Evolutionary conservation across 2,888 invertebrate species (phyloP).

Genomic region (Ganaspis brasiliensis): DNA sequence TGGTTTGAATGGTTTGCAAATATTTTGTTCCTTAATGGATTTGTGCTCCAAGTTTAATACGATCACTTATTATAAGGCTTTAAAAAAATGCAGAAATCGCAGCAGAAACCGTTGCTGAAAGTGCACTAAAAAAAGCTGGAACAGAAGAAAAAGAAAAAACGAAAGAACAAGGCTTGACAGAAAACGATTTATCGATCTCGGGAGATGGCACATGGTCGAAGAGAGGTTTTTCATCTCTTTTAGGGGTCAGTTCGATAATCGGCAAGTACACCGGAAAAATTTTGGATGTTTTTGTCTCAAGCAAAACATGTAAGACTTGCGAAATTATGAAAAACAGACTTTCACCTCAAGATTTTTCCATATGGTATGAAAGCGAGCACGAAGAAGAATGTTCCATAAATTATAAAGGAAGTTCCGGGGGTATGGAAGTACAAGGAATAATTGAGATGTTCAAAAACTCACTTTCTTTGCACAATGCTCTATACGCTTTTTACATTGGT

Average conservation of each 20-base stretch:
- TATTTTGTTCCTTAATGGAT: conserved; percentile 45
- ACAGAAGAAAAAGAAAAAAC: conserved; percentile 53
- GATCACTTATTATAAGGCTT: conserved; percentile 19
- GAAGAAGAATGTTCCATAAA: conserved; percentile 30
- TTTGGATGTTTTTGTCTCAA: conserved; percentile 45
- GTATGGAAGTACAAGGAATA: conserved; percentile 49
- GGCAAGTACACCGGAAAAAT: conserved; percentile 53
- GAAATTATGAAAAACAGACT: not conserved
- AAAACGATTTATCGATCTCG: conserved; percentile 52
- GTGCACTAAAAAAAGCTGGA: conserved; percentile 51
- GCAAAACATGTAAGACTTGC: conserved; percentile 35
- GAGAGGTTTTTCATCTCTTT: conserved; percentile 49
- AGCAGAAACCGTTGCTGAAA: conserved; percentile 46
- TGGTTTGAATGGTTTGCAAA: conserved; percentile 31
- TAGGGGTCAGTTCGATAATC: conserved; percentile 55
- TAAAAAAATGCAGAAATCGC: conserved; percentile 46
- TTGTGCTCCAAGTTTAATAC: conserved; percentile 43
- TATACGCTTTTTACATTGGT: conserved; percentile 48
- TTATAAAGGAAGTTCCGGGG: conserved; percentile 45
- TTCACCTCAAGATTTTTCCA: conserved; percentile 1
- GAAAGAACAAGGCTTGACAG: conserved; percentile 48
- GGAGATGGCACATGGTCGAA: conserved; percentile 54
- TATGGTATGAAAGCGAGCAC: too few species aligned
- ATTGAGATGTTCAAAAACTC: conserved; percentile 46
- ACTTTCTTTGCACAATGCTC: conserved; percentile 10